Percentiles rank a stretch among this genome's conserved stretches.
phyloP scores from a whole-genome alignment of 2,888 invertebrate species.

The Eledona agricola region DNA sequence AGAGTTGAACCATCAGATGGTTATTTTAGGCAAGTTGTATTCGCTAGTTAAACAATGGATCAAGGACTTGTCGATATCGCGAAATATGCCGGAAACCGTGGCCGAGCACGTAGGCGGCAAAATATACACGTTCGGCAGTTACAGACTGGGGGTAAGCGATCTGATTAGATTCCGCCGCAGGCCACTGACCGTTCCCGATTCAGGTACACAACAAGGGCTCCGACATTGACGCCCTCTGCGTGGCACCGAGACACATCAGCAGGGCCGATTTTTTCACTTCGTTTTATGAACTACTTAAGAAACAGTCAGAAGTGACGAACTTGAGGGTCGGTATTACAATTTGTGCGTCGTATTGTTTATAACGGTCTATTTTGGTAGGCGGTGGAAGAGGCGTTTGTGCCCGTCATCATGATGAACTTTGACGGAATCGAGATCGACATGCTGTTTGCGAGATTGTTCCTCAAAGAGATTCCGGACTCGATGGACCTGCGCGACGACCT shows the following conservation, averaged over 20 bases:
- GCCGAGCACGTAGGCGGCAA: conserved; percentile 95
- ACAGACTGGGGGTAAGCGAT: conserved; percentile 80
- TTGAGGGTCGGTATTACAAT: conserved; percentile 72
- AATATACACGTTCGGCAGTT: conserved; percentile 99
- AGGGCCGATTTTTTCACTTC: conserved; percentile 94
- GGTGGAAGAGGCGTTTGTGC: conserved; percentile 98
- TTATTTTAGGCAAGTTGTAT: conserved; percentile 85
- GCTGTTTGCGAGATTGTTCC: conserved; percentile 92
- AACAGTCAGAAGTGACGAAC: conserved; percentile 85
- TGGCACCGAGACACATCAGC: conserved; percentile 95
- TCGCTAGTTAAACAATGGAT: conserved; percentile 95
- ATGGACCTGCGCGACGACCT: conserved; percentile 91
- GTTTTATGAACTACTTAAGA: conserved; percentile 89
- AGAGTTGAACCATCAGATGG: conserved; percentile 90
- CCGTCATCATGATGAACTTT: conserved; percentile 99
- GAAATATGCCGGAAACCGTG: conserved; percentile 91
- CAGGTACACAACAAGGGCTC: conserved; percentile 95
- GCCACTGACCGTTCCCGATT: conserved; percentile 20
- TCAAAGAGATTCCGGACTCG: conserved; percentile 93
- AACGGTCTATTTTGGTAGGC: conserved; percentile 62
- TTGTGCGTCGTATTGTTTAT: background rate
- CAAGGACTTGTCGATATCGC: conserved; percentile 82
- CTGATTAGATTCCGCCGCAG: conserved; percentile 1
- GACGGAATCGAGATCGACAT: conserved; percentile 99
- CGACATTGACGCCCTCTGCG: conserved; percentile 98